Conservation (phyloP, 2,797 vertebrate genomes). For the Trachurus trachurus region DNA sequence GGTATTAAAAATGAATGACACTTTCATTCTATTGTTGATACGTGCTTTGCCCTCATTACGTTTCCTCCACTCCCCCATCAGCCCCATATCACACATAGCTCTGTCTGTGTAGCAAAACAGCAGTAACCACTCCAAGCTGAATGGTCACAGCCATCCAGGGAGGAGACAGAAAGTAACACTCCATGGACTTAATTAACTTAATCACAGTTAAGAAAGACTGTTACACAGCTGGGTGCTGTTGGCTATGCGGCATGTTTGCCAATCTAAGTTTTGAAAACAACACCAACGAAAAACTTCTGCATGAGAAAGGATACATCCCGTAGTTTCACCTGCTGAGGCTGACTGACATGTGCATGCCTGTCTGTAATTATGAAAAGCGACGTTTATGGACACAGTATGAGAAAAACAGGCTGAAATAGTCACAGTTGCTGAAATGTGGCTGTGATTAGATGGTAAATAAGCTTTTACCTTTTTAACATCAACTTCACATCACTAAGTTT, state of each 20-base stretch:
- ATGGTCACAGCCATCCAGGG: not conserved
- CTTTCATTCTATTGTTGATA: not conserved
- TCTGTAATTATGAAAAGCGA: not conserved
- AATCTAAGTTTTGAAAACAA: not conserved
- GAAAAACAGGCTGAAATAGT: too few species aligned
- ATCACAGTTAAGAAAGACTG: not conserved
- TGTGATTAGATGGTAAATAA: not conserved
- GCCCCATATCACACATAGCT: not conserved
- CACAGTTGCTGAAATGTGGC: not conserved
- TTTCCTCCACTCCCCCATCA: not conserved
- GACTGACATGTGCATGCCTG: not conserved
- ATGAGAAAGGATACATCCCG: not conserved
- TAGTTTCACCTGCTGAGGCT: not conserved
- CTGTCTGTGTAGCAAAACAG: not conserved
- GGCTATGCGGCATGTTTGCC: not conserved
- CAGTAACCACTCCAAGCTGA: not conserved
- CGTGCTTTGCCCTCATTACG: not conserved
- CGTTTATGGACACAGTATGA: not conserved
- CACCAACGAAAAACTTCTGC: not conserved
- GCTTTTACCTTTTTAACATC: not conserved
- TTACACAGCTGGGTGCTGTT: not conserved
- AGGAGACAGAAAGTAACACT: not conserved
- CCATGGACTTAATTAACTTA: not conserved
- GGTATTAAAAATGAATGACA: not conserved
- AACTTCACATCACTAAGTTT: not conserved